A percentile compares a stretch with the other conserved stretches of the same genome.
Conservation (phyloP, 2,113 vertebrate species). For the Upupa epops region DNA sequence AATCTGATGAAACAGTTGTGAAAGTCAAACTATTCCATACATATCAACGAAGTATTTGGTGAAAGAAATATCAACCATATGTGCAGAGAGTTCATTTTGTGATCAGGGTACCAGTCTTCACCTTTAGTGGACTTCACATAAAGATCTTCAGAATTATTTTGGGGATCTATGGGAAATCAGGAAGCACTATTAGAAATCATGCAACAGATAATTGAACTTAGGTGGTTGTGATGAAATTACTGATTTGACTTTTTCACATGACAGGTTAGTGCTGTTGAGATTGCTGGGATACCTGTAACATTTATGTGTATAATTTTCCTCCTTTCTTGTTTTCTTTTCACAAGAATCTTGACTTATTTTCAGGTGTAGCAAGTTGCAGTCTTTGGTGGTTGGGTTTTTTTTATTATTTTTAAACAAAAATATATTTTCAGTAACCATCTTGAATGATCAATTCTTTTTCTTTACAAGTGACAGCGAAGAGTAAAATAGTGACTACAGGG, state of each 20-base stretch:
- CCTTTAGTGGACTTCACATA: neutral
- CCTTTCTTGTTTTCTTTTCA: neutral
- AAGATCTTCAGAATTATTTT: neutral
- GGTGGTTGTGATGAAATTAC: neutral
- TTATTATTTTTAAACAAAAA: neutral
- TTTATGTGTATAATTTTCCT: accelerated
- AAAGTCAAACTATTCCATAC: neutral
- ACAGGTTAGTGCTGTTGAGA: neutral
- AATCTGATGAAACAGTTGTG: neutral
- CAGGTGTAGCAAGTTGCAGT: neutral
- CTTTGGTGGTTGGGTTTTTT: neutral
- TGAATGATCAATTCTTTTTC: neutral
- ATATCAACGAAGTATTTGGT: neutral
- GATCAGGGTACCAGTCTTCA: neutral
- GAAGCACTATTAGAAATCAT: neutral
- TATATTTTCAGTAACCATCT: neutral
- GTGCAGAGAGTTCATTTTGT: neutral
- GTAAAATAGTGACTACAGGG: neutral
- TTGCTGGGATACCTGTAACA: neutral
- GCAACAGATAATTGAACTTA: neutral
- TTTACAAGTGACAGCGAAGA: neutral
- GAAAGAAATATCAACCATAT: neutral
- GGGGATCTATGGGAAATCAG: neutral
- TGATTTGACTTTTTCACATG: neutral
- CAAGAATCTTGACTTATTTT: neutral